Percentiles rank a stretch among this genome's conserved stretches.
Conservation (phyloP, 2,797 vertebrate genomes). For the Silurus aristotelis region DNA sequence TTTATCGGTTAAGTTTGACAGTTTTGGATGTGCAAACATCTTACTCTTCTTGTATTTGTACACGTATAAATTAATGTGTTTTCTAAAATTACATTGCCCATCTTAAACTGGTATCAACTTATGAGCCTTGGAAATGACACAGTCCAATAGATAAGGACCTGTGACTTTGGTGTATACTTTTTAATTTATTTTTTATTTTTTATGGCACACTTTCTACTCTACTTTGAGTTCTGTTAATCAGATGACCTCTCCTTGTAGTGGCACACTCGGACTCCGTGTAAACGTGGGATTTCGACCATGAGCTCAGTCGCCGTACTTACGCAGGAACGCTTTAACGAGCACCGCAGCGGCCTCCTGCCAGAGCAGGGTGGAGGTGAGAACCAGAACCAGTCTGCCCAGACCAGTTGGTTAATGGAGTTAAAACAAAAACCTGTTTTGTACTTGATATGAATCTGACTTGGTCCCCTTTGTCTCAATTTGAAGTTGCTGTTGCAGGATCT, state of each 20-base stretch:
- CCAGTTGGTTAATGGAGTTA: background rate
- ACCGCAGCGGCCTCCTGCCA: constrained; percentile 92
- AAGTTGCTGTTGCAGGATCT: constrained; percentile 78
- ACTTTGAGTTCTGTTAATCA: background rate
- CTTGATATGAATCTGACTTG: background rate
- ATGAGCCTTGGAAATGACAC: background rate
- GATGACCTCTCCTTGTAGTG: constrained; percentile 71
- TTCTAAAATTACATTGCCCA: background rate
- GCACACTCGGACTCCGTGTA: constrained; percentile 94
- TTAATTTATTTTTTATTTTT: background rate
- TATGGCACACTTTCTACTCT: background rate
- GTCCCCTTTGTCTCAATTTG: background rate
- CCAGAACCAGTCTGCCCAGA: background rate
- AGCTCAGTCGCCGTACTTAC: constrained; percentile 99
- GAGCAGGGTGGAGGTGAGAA: constrained; percentile 85
- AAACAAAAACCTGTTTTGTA: background rate
- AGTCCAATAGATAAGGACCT: constrained; percentile 1
- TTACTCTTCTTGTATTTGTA: background rate
- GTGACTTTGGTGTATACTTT: background rate
- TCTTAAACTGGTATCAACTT: background rate
- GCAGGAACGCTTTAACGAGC: constrained; percentile 99
- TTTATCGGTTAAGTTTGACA: background rate
- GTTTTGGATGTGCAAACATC: background rate
- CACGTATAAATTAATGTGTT: background rate
- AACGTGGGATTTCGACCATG: constrained; percentile 93